A percentile compares a stretch with the other conserved stretches of the same genome.
Evolutionary conservation across 2,888 invertebrate genomes (phyloP).

Genomic region (Craniophora ligustri): DNA sequence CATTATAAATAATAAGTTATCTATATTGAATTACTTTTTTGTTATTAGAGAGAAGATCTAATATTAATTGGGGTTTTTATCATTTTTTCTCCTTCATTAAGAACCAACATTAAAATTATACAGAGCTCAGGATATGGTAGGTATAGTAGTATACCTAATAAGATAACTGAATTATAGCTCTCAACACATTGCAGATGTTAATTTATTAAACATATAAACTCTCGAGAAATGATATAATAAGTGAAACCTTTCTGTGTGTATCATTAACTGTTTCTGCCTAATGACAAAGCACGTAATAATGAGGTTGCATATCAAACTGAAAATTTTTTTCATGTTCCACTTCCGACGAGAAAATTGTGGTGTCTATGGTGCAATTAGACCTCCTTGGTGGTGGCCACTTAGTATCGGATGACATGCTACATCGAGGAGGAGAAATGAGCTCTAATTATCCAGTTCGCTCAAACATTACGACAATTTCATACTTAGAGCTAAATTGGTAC

Average conservation of each 20-base stretch:
- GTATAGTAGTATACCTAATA: neutral
- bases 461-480: slow-evolving; percentile 33
- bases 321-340: slow-evolving; percentile 63
- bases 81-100: neutral
- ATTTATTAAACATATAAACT: slow-evolving; percentile 5
- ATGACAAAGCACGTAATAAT: slow-evolving; percentile 51
- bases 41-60: neutral
- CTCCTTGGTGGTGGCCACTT: slow-evolving; percentile 53
- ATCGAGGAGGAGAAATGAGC: slow-evolving; percentile 51
- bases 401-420: slow-evolving; percentile 59
- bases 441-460: slow-evolving; percentile 45
- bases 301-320: slow-evolving; percentile 49
- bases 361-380: slow-evolving; percentile 66
- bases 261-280: slow-evolving; percentile 51
- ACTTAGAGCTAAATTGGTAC: slow-evolving; percentile 8
- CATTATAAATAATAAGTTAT: neutral
- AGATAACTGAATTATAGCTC: neutral
- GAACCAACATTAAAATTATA: too few species aligned
- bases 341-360: slow-evolving; percentile 67
- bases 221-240: slow-evolving; percentile 31
- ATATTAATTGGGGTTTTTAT: neutral
- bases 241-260: slow-evolving; percentile 44
- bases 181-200: slow-evolving; percentile 2
- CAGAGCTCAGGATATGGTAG: too few species aligned
- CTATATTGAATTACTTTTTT: neutral